Evolutionary conservation across 2,113 vertebrate genomes (phyloP).

Genomic region (Piaya cayana): DNA sequence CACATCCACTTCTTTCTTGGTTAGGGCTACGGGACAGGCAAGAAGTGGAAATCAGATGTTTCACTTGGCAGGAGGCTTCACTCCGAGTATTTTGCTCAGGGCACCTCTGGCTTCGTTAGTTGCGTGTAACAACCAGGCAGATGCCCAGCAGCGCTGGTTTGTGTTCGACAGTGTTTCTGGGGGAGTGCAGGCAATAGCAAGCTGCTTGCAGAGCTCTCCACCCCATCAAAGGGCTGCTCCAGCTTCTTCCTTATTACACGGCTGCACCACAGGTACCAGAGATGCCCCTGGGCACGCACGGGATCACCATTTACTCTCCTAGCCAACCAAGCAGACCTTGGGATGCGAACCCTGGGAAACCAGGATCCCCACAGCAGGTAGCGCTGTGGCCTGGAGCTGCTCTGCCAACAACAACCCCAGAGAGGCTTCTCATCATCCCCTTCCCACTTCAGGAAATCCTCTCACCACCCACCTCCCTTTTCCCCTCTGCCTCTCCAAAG

Average conservation of each 20-base stretch:
- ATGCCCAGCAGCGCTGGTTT: not conserved
- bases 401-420: not conserved
- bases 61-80: not conserved
- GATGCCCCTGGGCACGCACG: accelerated
- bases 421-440: not conserved
- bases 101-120: not conserved
- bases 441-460: not conserved
- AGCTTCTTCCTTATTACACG: accelerated
- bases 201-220: not conserved
- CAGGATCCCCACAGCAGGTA: accelerated
- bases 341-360: not conserved
- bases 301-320: not conserved
- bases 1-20: accelerated
- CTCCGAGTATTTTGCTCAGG: not conserved
- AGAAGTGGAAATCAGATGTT: not conserved
- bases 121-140: not conserved
- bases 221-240: not conserved
- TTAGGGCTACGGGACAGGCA: not conserved
- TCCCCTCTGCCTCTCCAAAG: not conserved
- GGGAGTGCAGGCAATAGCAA: not conserved
- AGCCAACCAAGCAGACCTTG: not conserved
- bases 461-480: not conserved
- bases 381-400: not conserved
- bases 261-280: accelerated
- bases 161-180: not conserved